Evolutionary conservation across 53 echinoderm and acorn worm genomes (phyloP).

Genomic region (Temnopleurus reevesii): DNA sequence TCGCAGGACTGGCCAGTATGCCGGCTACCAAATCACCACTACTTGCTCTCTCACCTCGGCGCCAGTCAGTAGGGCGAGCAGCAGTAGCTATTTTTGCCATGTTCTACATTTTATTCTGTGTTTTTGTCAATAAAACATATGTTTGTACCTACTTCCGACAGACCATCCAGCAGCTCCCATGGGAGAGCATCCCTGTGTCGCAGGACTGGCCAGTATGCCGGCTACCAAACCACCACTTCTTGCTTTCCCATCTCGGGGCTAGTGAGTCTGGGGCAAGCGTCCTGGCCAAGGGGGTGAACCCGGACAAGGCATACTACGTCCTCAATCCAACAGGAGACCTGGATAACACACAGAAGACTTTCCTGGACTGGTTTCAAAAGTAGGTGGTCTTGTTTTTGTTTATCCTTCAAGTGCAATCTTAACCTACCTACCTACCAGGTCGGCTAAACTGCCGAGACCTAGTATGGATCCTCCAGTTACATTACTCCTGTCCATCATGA

Average conservation of each 20-base stretch:
- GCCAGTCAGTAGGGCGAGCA: background rate
- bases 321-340: slow-evolving; percentile 96
- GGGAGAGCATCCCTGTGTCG: slow-evolving; percentile 88
- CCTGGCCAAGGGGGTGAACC: slow-evolving; percentile 63
- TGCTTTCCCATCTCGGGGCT: slow-evolving; percentile 72
- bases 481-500: too few species aligned
- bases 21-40: slow-evolving; percentile 83
- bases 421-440: too few species aligned
- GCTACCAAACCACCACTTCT: slow-evolving; percentile 84
- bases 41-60: slow-evolving; percentile 76
- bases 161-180: slow-evolving; percentile 90
- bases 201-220: slow-evolving; percentile 68
- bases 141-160: background rate
- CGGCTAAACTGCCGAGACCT: too few species aligned
- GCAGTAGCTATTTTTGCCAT: too few species aligned
- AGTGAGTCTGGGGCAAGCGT: slow-evolving; percentile 1
- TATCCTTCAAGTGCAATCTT: too few species aligned
- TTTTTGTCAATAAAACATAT: too few species aligned
- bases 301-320: slow-evolving; percentile 77
- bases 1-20: slow-evolving; percentile 65
- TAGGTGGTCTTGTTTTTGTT: too few species aligned
- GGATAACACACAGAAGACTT: slow-evolving; percentile 90
- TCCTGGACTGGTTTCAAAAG: slow-evolving; percentile 96
- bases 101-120: too few species aligned
- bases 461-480: too few species aligned